Conservation (phyloP, 1,140 invertebrate genomes). For the Drosophila yakuba region DNA sequence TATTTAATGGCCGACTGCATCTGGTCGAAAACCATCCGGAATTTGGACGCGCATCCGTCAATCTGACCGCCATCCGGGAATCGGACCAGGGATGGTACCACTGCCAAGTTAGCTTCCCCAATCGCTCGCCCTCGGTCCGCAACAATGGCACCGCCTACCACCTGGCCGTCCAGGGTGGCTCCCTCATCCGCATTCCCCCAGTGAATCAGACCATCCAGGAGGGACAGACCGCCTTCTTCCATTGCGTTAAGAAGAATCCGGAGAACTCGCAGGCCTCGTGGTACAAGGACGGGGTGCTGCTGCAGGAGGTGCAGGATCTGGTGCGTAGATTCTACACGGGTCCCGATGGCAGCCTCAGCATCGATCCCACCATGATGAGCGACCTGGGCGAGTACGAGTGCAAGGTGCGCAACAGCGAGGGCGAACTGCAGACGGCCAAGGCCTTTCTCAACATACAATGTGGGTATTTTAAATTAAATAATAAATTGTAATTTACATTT, state of each 20-base stretch:
- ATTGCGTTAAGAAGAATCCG: constrained; percentile 90
- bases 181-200: constrained; percentile 88
- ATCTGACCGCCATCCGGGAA: constrained; percentile 94
- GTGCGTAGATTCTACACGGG: constrained; percentile 87
- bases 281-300: constrained; percentile 89
- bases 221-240: constrained; percentile 92
- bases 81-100: constrained; percentile 96
- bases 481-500: not conserved
- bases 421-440: constrained; percentile 92
- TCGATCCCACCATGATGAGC: constrained; percentile 90
- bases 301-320: constrained; percentile 88
- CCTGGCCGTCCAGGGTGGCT: constrained; percentile 90
- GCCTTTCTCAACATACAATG: constrained; percentile 98
- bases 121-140: constrained; percentile 91
- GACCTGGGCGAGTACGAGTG: constrained; percentile 96
- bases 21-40: constrained; percentile 86
- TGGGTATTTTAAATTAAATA: constrained; percentile 84
- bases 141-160: constrained; percentile 96
- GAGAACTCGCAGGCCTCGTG: constrained; percentile 88
- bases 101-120: constrained; percentile 94
- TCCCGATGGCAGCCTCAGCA: constrained; percentile 90
- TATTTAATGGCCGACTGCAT: constrained; percentile 91
- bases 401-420: constrained; percentile 92
- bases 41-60: constrained; percentile 92
- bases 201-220: constrained; percentile 95